Conservation (phyloP, 2,888 invertebrate species). For the Drosophila peninsularis region DNA sequence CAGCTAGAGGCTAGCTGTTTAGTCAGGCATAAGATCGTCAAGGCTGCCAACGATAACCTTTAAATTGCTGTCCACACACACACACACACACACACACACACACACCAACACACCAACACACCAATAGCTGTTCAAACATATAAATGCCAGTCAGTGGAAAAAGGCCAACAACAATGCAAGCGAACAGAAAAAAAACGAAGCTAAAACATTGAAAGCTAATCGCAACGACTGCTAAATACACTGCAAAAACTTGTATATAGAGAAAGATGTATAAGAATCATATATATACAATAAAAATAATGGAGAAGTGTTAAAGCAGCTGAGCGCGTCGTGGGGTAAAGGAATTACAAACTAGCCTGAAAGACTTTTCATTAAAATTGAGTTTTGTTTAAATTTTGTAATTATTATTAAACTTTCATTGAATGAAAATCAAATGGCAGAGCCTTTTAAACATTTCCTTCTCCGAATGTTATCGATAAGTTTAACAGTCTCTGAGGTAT, state of each 20-base stretch:
- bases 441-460: background rate
- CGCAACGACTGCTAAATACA: background rate
- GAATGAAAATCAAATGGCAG: too few relatives aligned
- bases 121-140: slow-evolving; percentile 46
- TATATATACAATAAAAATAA: too few relatives aligned
- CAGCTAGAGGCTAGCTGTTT: slow-evolving; percentile 37
- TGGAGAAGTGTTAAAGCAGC: too few relatives aligned
- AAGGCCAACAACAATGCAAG: slow-evolving; percentile 29
- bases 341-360: too few relatives aligned
- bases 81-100: slow-evolving; percentile 5
- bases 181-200: background rate
- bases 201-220: background rate
- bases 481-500: background rate
- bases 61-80: slow-evolving; percentile 60
- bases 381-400: too few relatives aligned
- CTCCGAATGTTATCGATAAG: background rate
- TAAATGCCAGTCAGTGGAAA: slow-evolving; percentile 33
- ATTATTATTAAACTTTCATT: too few relatives aligned
- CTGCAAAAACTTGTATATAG: background rate
- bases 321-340: too few relatives aligned
- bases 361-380: too few relatives aligned
- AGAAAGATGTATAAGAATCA: too few relatives aligned
- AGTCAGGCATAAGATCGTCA: slow-evolving; percentile 72
- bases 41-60: slow-evolving; percentile 71
- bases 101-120: background rate